These are phyloP conservation scores for Sitophilus oryzae DNA, from an alignment of 1,140 invertebrate genomes.

Conservation along the genomic window DNA sequence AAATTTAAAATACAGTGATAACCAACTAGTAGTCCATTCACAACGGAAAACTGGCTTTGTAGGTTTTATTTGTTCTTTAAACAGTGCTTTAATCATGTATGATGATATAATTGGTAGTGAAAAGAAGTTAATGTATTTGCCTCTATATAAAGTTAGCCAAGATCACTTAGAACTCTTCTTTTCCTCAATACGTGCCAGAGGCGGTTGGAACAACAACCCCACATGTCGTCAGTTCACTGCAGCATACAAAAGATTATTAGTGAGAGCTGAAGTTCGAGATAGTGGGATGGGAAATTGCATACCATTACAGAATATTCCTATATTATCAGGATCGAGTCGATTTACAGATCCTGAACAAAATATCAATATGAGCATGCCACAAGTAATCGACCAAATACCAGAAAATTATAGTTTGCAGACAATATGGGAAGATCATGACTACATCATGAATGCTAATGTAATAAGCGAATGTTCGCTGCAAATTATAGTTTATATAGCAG, in stretches of 20 bases:
- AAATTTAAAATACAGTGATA: background rate
- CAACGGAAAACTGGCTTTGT: conserved; percentile 13
- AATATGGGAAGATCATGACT: no score
- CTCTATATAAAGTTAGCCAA: conserved; percentile 10
- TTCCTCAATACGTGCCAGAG: background rate
- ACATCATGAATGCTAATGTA: background rate
- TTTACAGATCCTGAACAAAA: background rate
- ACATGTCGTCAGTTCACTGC: conserved; percentile 1
- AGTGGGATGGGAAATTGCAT: conserved; percentile 4
- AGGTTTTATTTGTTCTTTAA: conserved; percentile 6
- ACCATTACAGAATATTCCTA: background rate
- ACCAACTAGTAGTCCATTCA: conserved; percentile 3
- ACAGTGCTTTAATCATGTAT: background rate
- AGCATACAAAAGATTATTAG: conserved; percentile 1
- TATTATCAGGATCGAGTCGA: background rate
- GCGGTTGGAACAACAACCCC: conserved; percentile 7
- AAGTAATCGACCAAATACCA: background rate
- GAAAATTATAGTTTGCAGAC: no score
- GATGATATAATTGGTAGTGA: background rate
- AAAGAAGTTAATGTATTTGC: conserved; percentile 6
- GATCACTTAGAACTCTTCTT: conserved; percentile 9
- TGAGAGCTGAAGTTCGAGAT: conserved; percentile 4
- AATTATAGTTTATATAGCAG: no score
- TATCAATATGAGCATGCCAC: background rate
- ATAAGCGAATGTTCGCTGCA: background rate